These are phyloP conservation scores for Bovichtus diacanthus DNA, from an alignment of 2,797 vertebrate species.

Conservation along the genomic window DNA sequence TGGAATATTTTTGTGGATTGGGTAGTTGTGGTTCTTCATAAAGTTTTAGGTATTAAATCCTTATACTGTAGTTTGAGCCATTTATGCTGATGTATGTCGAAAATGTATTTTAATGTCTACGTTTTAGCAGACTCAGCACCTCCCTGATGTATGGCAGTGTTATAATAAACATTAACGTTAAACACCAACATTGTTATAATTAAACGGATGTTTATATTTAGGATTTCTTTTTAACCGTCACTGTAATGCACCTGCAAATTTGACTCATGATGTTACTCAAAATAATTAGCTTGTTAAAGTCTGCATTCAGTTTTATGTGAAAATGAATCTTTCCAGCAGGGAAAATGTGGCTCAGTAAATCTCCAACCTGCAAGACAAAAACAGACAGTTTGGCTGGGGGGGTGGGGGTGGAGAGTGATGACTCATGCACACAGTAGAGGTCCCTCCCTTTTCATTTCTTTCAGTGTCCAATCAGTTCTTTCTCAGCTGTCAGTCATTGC, in stretches of 20 bases:
- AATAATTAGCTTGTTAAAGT: slow-evolving; percentile 37
- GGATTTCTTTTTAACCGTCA: background rate
- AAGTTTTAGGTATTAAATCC: slow-evolving; percentile 7
- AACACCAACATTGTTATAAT: slow-evolving; percentile 6
- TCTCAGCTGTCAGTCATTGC: slow-evolving; percentile 81
- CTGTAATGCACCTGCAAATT: slow-evolving; percentile 26
- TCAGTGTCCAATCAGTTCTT: slow-evolving; percentile 85
- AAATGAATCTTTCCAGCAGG: slow-evolving; percentile 59
- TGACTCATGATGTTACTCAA: slow-evolving; percentile 23
- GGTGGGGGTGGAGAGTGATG: slow-evolving; percentile 81
- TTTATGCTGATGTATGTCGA: background rate
- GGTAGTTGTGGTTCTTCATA: background rate
- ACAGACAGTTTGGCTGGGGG: slow-evolving; percentile 76
- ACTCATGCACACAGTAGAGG: slow-evolving; percentile 83
- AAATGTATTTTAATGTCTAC: background rate
- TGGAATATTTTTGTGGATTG: background rate
- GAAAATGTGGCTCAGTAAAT: slow-evolving; percentile 72
- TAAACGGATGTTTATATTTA: slow-evolving; percentile 9
- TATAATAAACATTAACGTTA: background rate
- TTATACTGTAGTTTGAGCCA: slow-evolving; percentile 1
- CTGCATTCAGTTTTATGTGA: slow-evolving; percentile 54
- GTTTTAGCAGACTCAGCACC: background rate
- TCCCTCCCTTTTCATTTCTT: slow-evolving; percentile 82
- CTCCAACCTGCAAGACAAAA: slow-evolving; percentile 77
- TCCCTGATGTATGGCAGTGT: background rate